Evolutionary conservation across 2,113 vertebrate species (phyloP).

Genomic region (Formicarius rufipectus): DNA sequence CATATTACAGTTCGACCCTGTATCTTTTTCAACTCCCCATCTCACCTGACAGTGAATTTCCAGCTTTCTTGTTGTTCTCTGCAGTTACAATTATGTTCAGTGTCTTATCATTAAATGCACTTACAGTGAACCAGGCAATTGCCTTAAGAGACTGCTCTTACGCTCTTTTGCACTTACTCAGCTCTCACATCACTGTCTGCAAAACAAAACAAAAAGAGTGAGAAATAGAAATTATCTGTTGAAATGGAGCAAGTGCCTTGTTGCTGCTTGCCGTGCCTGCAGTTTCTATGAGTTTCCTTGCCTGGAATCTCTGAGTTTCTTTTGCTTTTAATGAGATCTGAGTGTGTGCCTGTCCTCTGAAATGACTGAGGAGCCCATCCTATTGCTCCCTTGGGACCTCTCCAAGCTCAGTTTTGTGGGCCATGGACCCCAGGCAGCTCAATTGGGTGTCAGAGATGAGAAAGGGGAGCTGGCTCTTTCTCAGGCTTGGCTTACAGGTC

Average conservation of each 20-base stretch:
- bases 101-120: constrained; percentile 25
- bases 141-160: constrained; percentile 2
- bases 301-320: not conserved
- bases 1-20: not conserved
- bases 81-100: not conserved
- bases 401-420: not conserved
- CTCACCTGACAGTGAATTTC: not conserved
- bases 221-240: not conserved
- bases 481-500: not conserved
- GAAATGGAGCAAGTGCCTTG: not conserved
- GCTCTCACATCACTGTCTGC: not conserved
- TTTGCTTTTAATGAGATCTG: not conserved
- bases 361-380: not conserved
- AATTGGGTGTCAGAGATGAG: not conserved
- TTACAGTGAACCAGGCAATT: not conserved
- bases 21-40: not conserved
- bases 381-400: not conserved
- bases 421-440: not conserved
- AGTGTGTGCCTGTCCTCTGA: not conserved
- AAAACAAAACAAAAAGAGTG: not conserved
- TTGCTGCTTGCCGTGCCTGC: not conserved
- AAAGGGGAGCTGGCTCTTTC: not conserved
- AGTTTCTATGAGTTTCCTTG: not conserved
- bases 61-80: not conserved
- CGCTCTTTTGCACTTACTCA: not conserved